phyloP scores from a whole-genome alignment of 2,797 vertebrate genomes.

The Tamandua tetradactyla region DNA sequence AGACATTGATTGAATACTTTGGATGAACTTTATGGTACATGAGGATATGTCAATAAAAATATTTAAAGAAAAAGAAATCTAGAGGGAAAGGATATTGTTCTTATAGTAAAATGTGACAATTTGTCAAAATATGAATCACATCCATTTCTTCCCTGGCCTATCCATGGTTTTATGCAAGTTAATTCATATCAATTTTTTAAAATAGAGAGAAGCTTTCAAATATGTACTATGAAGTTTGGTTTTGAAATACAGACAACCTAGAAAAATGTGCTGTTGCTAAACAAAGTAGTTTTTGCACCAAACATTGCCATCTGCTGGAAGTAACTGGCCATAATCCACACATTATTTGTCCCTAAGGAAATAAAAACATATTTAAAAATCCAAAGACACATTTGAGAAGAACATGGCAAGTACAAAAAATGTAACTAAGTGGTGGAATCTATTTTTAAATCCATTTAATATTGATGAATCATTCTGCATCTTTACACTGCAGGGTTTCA shows the following conservation, averaged over 20 bases:
- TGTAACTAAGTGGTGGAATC: constrained; percentile 19
- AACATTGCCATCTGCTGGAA: constrained; percentile 77
- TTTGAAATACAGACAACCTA: constrained; percentile 42
- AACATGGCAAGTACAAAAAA: constrained; percentile 46
- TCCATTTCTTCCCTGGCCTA: constrained; percentile 25
- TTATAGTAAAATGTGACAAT: not conserved
- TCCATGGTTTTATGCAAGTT: constrained; percentile 16
- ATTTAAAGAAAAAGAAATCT: no score
- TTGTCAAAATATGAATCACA: constrained; percentile 41
- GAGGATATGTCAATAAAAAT: no score
- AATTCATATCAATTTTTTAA: not conserved
- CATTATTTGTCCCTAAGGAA: not conserved
- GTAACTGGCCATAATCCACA: constrained; percentile 1
- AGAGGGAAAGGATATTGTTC: no score
- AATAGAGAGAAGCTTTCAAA: not conserved
- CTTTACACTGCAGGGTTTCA: constrained; percentile 2
- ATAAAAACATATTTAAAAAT: constrained; percentile 48
- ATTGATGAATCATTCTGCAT: not conserved
- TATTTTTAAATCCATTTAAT: constrained; percentile 3
- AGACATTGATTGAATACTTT: no score
- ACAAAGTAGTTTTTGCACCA: constrained; percentile 44
- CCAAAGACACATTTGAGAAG: constrained; percentile 27
- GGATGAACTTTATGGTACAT: no score
- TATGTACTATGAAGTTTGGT: not conserved
- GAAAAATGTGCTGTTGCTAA: constrained; percentile 8